Base-by-base conservation (phyloP, 2,888 invertebrate genomes). In the Epirrita christyi region DNA sequence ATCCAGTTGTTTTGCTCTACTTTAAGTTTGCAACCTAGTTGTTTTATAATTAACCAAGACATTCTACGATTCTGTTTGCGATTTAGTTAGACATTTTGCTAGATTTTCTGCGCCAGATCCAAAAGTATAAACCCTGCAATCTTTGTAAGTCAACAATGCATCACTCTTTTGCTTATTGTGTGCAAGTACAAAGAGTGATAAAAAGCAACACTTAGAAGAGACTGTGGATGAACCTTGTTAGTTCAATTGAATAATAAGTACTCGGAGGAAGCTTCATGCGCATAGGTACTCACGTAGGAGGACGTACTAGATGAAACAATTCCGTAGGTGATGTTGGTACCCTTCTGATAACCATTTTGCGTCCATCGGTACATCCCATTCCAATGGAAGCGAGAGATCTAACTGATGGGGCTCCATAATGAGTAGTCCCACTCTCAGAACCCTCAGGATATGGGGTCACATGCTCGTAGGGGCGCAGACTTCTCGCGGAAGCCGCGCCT, bases 291-390 rank as follows among this genome's bases (percentile, higher is more conserved):
- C 93, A 96, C 94, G 95, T 95, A 78, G 96, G 95, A 80, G 96
- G 96, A 92, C 96, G 95, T 68, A 96, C 96, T 88, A 97, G 95
- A 91, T 96, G 97, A 81, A 97, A 95, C 70, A 97, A 93, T 90
- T 97, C 97, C 68, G 95, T 95, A 57, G 97, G 97, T 68, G 97
- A 96, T 50, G 96, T 96, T 55, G 97, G 97, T 70, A 97, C 96
- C 77, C 96, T 93, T 73, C 96, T 93, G 72, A 97, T 96, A 72
- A 96, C 96, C 93, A 97, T 94, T 90, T 96, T 96, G 72, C 95
- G 94, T 44, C 97, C 97, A 86, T 97, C 97, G 40, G 97, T 97
- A 63, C 97, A 97, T 32, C 97, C 97, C 94, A 97, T 95, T 48
- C 97, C 97, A 70, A 97, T 96, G 48, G 97, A 96, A 55, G 96